Base-by-base conservation (phyloP, 30 jellyfish, hydroid and myxozoan species). In the Mastigias papua region DNA sequence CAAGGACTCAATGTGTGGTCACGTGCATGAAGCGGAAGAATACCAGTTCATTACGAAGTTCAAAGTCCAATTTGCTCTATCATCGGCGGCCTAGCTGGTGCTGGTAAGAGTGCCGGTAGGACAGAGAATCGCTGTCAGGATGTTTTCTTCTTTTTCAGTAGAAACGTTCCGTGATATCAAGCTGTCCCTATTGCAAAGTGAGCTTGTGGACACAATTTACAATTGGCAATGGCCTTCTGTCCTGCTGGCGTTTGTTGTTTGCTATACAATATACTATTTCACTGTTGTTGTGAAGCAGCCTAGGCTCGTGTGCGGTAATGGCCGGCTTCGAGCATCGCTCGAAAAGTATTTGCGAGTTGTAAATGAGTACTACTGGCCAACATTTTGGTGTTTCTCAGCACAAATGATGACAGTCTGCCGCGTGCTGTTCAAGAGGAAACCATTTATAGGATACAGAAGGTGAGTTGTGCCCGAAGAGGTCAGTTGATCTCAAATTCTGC, bases 341-440 rank as follows among this genome's bases (percentile, higher is more conserved):
- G 54, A 62, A 11, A 32, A 78, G 49, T 66, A 92, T 54, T 73
- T 92, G 34, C 37, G 30, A 1, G 93, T 87, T 23, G 32, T 86
- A 21, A 69, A 82, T 20, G 96, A 86, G 35, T 64, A 64, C 34
- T 92, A 76, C 86, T 92, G 98, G 98, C 98, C 98, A 22, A 92
- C 98, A 26, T 86, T 92, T 65, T 92, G 98, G 98, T 92, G 96
- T 33, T 92, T 92, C 51, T 68, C 90, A 63, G 92, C 94, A 48
- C 96, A 86, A n/a, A 25, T 86, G 77, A 95, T 86, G 86, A 92
- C 98, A 11, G 80, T 92, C 9, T 80, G 94, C 61, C 90, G 98
- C 20, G 98, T 92, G 19, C 49, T 74, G 9, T 86, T 92, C 78
- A 92, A 86, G 34, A 23, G 95, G 46, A 92, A 69, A 48, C 98